Base-by-base conservation (phyloP, 1,140 invertebrate genomes). In the Trichonephila inaurata region DNA sequence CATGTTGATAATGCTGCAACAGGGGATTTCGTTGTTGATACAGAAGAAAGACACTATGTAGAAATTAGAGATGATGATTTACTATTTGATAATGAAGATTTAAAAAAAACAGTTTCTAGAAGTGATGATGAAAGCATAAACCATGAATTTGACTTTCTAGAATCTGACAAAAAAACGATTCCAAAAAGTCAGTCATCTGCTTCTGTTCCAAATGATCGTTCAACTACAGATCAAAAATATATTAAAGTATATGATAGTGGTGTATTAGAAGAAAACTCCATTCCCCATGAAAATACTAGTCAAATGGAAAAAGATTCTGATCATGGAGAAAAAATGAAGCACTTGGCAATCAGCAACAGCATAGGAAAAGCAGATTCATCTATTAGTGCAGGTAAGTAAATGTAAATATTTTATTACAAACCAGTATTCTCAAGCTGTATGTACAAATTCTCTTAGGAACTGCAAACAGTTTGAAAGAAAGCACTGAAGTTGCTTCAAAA, bases 101-200 rank as follows among this genome's bases (percentile, higher is more conserved):
- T 89, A 77, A 40, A 89, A 24, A 21, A 51, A 44, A n/a, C 28
- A 2, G 28, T 62, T 58, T 89, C 40, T 58, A 85, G 85, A 62
- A 92, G 91, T 51, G 91, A 92, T 86, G 81, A 92, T 92, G 91
- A 86, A 69, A 92, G 81, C 24, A 66, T 92, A 10, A 66, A 86
- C 40, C 82, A 85, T 85, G 91, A 92, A 33, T 92, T 92, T 86
- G 62, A 92, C 62, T 92, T 92, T 86, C 81, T 92, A 66, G 91
- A 92, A 86, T 82, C 72, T 82, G 33, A 82, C 21, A 91, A 91
- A 87, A 87, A 28, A 10, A 82, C 19, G 6, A 21, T 44, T 77
- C 21, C 44, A 85, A 60, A 85, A 16, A 24, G 21, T 16, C 44
- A 85, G 4, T 6, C 44, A n/a, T 10, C 21, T n/a, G 18, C 28